phyloP scores from a whole-genome alignment of 2,888 invertebrate species.

The Augochlorella aurata region DNA sequence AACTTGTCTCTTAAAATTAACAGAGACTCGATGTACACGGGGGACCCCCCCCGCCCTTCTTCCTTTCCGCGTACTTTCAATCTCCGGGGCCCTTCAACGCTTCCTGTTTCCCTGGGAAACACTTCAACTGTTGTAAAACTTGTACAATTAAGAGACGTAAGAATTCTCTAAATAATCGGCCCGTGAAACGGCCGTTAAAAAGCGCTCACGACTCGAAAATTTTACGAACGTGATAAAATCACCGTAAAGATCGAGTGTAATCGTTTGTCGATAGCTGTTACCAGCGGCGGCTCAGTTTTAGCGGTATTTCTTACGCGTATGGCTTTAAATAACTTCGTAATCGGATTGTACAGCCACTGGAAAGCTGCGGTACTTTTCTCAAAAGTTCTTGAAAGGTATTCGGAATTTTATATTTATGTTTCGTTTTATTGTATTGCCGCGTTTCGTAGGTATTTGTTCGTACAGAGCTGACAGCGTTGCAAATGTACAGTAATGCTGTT shows the following conservation, averaged over 20 bases:
- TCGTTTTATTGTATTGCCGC: background rate
- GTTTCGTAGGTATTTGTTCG: too few species aligned
- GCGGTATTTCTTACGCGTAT: background rate
- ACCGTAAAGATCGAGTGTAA: background rate
- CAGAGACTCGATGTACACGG: conserved; percentile 20
- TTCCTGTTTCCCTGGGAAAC: background rate
- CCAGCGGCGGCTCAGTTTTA: too few species aligned
- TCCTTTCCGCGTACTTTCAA: conserved; percentile 8
- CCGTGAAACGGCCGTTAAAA: background rate
- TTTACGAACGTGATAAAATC: background rate
- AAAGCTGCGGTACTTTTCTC: background rate
- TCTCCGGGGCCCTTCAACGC: background rate
- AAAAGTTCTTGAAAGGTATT: background rate
- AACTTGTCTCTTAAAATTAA: conserved; percentile 54
- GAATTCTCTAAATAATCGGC: conserved; percentile 22
- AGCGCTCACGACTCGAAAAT: background rate
- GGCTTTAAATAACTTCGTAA: background rate
- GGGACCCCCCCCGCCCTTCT: background rate
- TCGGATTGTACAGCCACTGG: background rate
- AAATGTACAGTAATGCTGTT: too few species aligned
- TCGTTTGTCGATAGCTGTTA: background rate
- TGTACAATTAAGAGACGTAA: conserved; percentile 1
- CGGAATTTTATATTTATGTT: background rate
- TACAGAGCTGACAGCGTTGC: too few species aligned
- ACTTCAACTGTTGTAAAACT: conserved; percentile 1